Base-by-base conservation (phyloP, 2,888 invertebrate species). In the Allygus modestus region DNA sequence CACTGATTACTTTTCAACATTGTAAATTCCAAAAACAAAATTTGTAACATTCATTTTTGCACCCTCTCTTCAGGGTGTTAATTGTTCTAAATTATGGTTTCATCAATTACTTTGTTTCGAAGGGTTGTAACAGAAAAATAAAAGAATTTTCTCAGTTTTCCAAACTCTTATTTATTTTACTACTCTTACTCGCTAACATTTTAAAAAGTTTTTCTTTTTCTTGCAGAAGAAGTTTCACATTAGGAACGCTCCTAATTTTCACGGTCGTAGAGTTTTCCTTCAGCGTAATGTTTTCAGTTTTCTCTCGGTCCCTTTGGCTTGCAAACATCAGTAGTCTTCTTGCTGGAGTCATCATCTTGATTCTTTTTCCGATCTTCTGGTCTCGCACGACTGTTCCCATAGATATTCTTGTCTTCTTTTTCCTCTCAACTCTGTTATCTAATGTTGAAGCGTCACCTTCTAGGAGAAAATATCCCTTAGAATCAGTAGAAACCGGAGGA, bases 241-340 rank as follows among this genome's bases (percentile, higher is more conserved):
- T 65, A 15, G 65, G 65, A 65, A 65, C 65, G n/a, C 65, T 65
- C 9, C 28, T 26, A 28, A 65, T 65, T 31, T 65, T 65, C 28
- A 65, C 28, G 28, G 65, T 28, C 2, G 65, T 15, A 28, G 4
- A 31, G 31, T 12, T 65, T 2, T 46, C 15, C 17, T 46, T 4
- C 17, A 2, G 7, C 12, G 46, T 17, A 7, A 46, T 46, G 17
- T 46, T 46, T 11, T 46, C 17, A 46, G 28, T 20, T 31, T 31
- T 31, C 65, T 28, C 31, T 28, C 20, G 2, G 0, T 65, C 5
- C 4, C 2, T 65, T 23, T 23, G 20, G 28, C 28, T 65, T 65
- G 65, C 65, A 5, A 28, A 5, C 65, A 65, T 65, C 28, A 65
- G 65, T 20, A 65, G 17, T 31, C 65, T 65, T 31, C 17, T 65